phyloP scores from a whole-genome alignment of 2,797 vertebrate species.

The Vespertilio murinus region DNA sequence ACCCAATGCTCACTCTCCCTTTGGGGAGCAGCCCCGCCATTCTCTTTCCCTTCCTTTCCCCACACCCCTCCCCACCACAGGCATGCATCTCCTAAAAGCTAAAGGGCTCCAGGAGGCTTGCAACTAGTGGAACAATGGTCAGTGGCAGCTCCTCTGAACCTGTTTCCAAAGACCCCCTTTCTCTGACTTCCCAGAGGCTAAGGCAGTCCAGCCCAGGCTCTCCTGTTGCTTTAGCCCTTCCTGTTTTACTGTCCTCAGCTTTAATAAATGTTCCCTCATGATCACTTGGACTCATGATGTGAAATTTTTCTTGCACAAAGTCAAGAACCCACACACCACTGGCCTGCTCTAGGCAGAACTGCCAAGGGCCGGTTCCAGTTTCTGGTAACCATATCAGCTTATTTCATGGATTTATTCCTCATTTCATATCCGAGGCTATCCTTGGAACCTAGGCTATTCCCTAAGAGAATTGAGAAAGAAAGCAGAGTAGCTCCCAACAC shows the following conservation, averaged over 20 bases:
- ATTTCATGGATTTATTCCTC: not conserved
- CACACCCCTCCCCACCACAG: too few species aligned
- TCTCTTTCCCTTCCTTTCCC: too few species aligned
- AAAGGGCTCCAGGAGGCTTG: not conserved
- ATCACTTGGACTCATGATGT: not conserved
- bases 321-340: not conserved
- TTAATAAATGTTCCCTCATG: not conserved
- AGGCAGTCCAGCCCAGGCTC: not conserved
- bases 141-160: not conserved
- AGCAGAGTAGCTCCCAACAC: not conserved
- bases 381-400: not conserved
- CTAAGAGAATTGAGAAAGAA: not conserved
- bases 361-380: not conserved
- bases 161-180: not conserved
- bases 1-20: not conserved
- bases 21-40: not conserved
- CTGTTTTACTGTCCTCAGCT: not conserved
- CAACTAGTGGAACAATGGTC: not conserved
- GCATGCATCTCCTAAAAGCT: not conserved
- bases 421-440: not conserved
- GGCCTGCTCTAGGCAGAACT: not conserved
- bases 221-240: not conserved
- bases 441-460: not conserved
- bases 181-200: not conserved
- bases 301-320: not conserved